Evolutionary conservation across 1,140 invertebrate species (phyloP), one percentile per base, ranked within the genome.

Genomic region (Ganaspis sp.): DNA sequence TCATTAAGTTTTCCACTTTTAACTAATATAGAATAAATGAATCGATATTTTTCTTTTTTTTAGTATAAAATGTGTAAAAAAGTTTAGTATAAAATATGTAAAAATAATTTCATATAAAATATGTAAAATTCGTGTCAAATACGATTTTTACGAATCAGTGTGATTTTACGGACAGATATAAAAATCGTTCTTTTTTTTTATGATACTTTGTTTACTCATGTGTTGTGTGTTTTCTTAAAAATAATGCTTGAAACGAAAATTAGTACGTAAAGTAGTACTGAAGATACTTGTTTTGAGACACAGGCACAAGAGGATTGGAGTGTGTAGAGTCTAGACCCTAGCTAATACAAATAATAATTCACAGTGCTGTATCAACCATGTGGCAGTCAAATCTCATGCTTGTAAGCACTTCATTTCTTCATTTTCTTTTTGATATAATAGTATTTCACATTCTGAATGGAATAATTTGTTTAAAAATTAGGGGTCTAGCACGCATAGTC

Each of bases 401-500:
- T 80, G 70, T 75, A 70, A 75, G 70, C 23, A 15, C 69, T 75
- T 34, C 49, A 37, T 70, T 64, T 71, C 58, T 72, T 70, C 53
- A 77, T 17, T 40, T 29, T 76, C 15, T 71, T 38, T 45, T 79
- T 37, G 72, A 80, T 77, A 74, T 58, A 74, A 80, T 72, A 38
- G 23, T 69, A 74, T 69, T 74, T 73, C 45, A 53, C 69, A 53
- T 49, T 17, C 34, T 76, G 23, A 74, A 45, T 49, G 75, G 34
- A 58, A 71, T 49, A 49, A 1, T 26, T 26, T 23, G 11, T 64
- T n/a, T 34, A 34, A 64, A 64, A 9, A 26, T 53, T 53, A 72
- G 70, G 49, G 83, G 79, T 89, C 86, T 89, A 86, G 83, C 81
- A 85, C 76, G 86, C 75, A 84, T 84, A 89, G 84, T 90, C 89